These are phyloP conservation scores for Baronia brevicornis DNA, from an alignment of 2,888 invertebrate species.

Conservation along the genomic window DNA sequence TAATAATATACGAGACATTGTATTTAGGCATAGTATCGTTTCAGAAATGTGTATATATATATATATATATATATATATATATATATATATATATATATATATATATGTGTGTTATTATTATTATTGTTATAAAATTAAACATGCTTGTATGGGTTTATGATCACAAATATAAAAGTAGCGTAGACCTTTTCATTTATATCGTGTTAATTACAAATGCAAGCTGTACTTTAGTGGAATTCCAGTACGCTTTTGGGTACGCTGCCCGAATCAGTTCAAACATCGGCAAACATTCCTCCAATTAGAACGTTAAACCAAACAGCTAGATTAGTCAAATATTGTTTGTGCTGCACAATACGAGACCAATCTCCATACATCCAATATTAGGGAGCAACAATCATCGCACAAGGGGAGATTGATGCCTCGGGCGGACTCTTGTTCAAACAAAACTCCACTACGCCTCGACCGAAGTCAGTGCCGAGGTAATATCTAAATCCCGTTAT, in stretches of 20 bases:
- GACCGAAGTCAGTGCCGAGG: slow-evolving; percentile 18
- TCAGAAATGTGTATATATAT: too few species aligned
- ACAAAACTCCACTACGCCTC: slow-evolving; percentile 19
- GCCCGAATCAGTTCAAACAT: slow-evolving; percentile 31
- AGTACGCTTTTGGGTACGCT: slow-evolving; percentile 25
- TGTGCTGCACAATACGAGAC: slow-evolving; percentile 50
- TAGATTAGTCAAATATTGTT: slow-evolving; percentile 64
- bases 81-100: too few species aligned
- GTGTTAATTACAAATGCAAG: slow-evolving; percentile 6
- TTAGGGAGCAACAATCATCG: slow-evolving; percentile 36
- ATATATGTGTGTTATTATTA: too few species aligned
- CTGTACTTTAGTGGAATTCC: slow-evolving; percentile 17
- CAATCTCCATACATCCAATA: slow-evolving; percentile 55
- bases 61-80: too few species aligned
- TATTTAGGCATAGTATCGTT: too few species aligned
- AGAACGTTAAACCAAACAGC: slow-evolving; percentile 48
- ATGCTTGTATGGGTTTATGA: too few species aligned
- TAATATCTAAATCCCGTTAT: slow-evolving; percentile 4
- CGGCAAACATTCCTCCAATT: slow-evolving; percentile 50
- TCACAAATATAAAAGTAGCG: too few species aligned
- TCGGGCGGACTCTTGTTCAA: slow-evolving; percentile 28
- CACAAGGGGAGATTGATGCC: slow-evolving; percentile 30
- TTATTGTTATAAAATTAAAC: too few species aligned
- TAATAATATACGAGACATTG: too few species aligned
- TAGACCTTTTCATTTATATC: too few species aligned